A percentile compares a stretch with the other conserved stretches of the same genome.
These are phyloP conservation scores for Heliconius charithonia DNA, from an alignment of 2,888 invertebrate species.

Conservation along the genomic window DNA sequence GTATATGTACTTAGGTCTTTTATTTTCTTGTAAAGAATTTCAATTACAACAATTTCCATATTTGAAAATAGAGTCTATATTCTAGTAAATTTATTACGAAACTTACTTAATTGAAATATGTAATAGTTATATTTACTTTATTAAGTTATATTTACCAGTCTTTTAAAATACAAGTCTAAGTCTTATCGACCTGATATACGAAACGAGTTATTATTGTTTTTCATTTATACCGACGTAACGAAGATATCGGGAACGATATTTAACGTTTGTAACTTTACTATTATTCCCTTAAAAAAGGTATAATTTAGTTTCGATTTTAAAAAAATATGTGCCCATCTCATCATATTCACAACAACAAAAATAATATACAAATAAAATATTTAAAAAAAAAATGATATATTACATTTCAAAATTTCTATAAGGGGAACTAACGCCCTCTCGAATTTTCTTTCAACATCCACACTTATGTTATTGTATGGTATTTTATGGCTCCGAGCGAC, in stretches of 20 bases:
- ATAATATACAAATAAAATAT: no score
- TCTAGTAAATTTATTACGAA: slow-evolving; percentile 35
- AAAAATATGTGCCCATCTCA: no score
- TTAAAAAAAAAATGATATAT: not conserved
- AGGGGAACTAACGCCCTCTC: slow-evolving; percentile 5
- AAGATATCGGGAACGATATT: not conserved
- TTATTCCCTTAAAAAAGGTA: not conserved
- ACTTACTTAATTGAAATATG: slow-evolving; percentile 37
- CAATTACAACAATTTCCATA: slow-evolving; percentile 30
- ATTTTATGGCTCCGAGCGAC: slow-evolving; percentile 62
- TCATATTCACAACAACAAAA: no score
- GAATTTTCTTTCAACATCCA: slow-evolving; percentile 32
- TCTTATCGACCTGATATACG: not conserved
- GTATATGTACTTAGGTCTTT: not conserved
- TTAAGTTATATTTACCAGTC: not conserved
- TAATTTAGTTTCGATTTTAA: no score
- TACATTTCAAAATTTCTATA: slow-evolving; percentile 6
- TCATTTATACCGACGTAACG: not conserved
- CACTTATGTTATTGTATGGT: slow-evolving; percentile 51
- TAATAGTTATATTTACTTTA: slow-evolving; percentile 31
- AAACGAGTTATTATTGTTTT: not conserved
- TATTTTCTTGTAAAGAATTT: slow-evolving; percentile 14
- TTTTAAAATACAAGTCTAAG: not conserved
- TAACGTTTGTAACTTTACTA: no score
- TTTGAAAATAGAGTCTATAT: slow-evolving; percentile 33